Percentiles rank a stretch among this genome's conserved stretches.
Evolutionary conservation across 2,113 vertebrate species (phyloP).

Genomic region (Stegostoma tigrinum): DNA sequence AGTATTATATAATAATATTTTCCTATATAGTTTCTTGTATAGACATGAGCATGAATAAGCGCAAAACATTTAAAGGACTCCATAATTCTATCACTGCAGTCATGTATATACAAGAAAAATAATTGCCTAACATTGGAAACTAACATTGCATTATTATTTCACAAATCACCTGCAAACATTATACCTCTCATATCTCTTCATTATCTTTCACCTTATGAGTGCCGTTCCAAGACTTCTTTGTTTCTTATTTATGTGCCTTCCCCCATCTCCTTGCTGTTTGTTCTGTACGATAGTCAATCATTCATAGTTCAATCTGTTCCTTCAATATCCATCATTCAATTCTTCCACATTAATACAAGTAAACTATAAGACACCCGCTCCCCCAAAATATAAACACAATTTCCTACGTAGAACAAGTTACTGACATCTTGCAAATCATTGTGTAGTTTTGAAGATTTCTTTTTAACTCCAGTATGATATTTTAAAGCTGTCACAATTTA

Average conservation of each 20-base stretch:
- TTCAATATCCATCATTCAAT: neutral
- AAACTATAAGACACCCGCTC: neutral
- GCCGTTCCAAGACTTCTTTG: neutral
- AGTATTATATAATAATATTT: neutral
- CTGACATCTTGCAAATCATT: neutral
- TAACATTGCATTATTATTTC: neutral
- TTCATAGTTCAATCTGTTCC: neutral
- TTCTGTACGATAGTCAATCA: neutral
- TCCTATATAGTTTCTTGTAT: neutral
- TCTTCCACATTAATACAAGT: neutral
- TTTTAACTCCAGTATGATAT: neutral
- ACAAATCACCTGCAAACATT: neutral
- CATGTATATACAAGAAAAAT: constrained; percentile 10
- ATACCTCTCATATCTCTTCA: neutral
- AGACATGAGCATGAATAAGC: neutral
- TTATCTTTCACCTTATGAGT: neutral
- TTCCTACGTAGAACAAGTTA: neutral
- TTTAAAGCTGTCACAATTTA: neutral
- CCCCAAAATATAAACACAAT: neutral
- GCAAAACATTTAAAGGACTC: neutral
- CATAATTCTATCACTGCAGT: neutral
- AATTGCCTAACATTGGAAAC: neutral
- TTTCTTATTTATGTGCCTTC: neutral
- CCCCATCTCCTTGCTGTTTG: neutral
- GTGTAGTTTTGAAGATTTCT: neutral